These are phyloP conservation scores for Thomomys bottae DNA, from an alignment of 2,113 vertebrate species.

Conservation along the genomic window DNA sequence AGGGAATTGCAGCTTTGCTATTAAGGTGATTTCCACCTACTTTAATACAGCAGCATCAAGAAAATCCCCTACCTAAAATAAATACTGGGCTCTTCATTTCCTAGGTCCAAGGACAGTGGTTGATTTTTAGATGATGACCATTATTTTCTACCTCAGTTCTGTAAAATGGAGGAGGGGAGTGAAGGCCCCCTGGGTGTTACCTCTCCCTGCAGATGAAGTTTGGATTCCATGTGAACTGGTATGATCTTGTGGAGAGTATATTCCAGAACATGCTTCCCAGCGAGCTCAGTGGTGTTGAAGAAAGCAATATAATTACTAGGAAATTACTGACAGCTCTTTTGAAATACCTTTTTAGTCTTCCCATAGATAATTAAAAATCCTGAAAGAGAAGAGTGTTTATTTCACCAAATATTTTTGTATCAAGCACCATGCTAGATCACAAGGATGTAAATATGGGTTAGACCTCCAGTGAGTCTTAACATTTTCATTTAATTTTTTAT, in stretches of 20 bases:
- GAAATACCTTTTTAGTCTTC: neutral
- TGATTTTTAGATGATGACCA: constrained; percentile 27
- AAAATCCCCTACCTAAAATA: constrained; percentile 64
- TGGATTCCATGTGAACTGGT: neutral
- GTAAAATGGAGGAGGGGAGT: neutral
- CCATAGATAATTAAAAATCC: neutral
- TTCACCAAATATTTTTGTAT: neutral
- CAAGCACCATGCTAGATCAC: neutral
- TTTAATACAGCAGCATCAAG: constrained; percentile 42
- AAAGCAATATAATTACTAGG: neutral
- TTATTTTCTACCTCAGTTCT: constrained; percentile 42
- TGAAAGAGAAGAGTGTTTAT: neutral
- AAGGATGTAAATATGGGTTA: neutral
- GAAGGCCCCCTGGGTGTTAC: neutral
- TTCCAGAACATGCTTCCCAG: neutral
- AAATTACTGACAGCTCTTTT: constrained; percentile 17
- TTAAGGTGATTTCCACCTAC: constrained; percentile 58
- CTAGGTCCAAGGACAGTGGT: constrained; percentile 29
- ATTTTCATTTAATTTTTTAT: neutral
- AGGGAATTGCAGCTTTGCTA: constrained; percentile 62
- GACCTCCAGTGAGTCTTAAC: neutral
- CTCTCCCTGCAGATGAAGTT: neutral
- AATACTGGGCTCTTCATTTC: constrained; percentile 58
- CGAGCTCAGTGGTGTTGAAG: neutral
- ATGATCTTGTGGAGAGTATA: neutral